phyloP scores from a whole-genome alignment of 2,113 vertebrate genomes.

The Calypte anna region DNA sequence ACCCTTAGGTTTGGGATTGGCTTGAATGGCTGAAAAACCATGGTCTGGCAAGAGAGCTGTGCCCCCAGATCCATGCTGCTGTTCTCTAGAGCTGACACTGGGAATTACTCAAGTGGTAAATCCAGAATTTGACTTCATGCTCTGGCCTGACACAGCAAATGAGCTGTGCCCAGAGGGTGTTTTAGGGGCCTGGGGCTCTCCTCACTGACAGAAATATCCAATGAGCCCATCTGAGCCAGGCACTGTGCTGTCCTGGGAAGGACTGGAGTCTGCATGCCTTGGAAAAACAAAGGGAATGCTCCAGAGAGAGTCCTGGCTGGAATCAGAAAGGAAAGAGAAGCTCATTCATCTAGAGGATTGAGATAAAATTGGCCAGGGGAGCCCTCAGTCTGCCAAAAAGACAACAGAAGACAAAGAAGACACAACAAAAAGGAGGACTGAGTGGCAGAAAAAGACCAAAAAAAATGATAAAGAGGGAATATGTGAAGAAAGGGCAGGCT shows the following conservation, averaged over 20 bases:
- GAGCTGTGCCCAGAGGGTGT: background rate
- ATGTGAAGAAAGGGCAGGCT: background rate
- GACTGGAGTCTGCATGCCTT: background rate
- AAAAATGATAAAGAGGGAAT: background rate
- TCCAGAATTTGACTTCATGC: background rate
- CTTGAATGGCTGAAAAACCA: background rate
- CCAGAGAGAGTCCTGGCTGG: background rate
- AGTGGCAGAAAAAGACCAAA: background rate
- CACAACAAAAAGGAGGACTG: background rate
- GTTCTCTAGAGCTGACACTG: background rate
- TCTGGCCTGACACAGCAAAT: background rate
- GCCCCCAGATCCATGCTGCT: background rate
- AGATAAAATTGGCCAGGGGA: background rate
- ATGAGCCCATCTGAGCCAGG: background rate
- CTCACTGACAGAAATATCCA: background rate
- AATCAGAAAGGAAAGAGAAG: background rate
- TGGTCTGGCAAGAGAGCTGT: background rate
- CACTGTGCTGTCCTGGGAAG: rapidly evolving
- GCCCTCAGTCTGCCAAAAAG: background rate
- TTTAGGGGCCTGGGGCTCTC: background rate
- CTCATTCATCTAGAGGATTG: background rate
- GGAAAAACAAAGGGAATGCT: background rate
- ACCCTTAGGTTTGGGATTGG: background rate
- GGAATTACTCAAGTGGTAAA: background rate
- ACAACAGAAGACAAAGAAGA: background rate